phyloP scores from a whole-genome alignment of 2,797 vertebrate genomes.

The Gymnocypris eckloni region DNA sequence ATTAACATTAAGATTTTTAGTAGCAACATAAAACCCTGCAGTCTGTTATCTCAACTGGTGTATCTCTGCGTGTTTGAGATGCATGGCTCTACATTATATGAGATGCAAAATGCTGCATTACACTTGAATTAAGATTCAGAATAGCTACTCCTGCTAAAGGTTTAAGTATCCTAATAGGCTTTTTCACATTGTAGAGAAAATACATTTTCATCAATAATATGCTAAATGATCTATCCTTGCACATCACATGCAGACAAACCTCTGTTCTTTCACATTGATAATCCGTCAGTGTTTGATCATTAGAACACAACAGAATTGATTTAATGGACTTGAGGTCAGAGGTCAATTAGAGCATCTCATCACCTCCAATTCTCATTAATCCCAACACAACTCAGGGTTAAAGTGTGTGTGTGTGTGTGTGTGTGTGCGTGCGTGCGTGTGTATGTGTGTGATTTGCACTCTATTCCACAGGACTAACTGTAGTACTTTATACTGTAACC shows the following conservation, averaged over 20 bases:
- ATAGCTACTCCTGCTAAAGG: neutral
- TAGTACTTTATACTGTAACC: neutral
- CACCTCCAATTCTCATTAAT: conserved; percentile 25
- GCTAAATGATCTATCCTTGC: conserved; percentile 16
- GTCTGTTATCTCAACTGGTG: conserved; percentile 25
- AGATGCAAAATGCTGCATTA: neutral
- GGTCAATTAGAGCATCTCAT: conserved; percentile 37
- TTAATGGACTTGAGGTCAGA: conserved; percentile 33
- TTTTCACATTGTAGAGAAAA: conserved; percentile 14
- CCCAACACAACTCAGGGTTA: conserved; percentile 10
- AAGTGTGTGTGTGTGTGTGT: neutral
- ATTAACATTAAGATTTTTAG: conserved; percentile 46
- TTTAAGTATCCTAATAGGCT: conserved; percentile 15
- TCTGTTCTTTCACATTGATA: conserved; percentile 32
- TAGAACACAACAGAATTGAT: conserved; percentile 37
- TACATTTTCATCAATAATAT: conserved; percentile 11
- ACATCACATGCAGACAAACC: conserved; percentile 14
- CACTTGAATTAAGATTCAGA: neutral
- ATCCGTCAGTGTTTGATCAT: conserved; percentile 32
- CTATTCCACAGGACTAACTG: neutral
- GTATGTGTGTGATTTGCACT: neutral
- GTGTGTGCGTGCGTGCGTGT: neutral
- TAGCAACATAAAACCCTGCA: conserved; percentile 29
- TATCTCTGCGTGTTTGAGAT: neutral
- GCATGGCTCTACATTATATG: neutral